Evolutionary conservation across 2,888 invertebrate genomes (phyloP), one percentile per base, ranked within the genome.

Genomic region (Hydropsyche betteni): DNA sequence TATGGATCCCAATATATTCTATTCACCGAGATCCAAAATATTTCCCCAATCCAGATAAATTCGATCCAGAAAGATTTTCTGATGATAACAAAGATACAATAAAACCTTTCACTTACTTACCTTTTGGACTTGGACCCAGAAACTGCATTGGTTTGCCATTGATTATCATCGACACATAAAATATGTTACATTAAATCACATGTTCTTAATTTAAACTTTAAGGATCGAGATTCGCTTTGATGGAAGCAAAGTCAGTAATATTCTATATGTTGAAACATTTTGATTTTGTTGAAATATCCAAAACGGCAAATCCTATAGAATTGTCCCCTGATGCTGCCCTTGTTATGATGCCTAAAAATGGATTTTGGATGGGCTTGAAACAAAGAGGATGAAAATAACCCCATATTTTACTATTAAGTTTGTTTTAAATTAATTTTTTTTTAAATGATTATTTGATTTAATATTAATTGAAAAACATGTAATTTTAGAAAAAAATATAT

Each of bases 161-260:
- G 5, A 14, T 6, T 44, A 44, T 44, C 24, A 55, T 55, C 5
- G 4, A 55, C 6, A 55, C n/a, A 55, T 55, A 24, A 55, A 1
- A 55, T 24, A 55, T 2, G 44, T 6, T 44, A 44, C 44, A 10
- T 55, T 14, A n/a, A 55, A 55, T 55, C 55, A 55, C 44, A 44
- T 44, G 44, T 44, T 2, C 12, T 16, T 16, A 33, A 33, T 2
- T 33, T 33, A 33, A 16, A 24, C 4, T 75, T 73, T 38, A 33
- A 76, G 76, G 73, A n/a, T 73, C 73, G n/a, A 34, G 76, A 24
- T 76, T 76, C 14, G 76, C 76, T 12, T 36, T 76, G 3, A 76
- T 76, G 76, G 76, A 76, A 74, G 36, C 69, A 8, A 76, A 76
- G 53, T 53, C 73, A 16, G 74, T 53, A 12, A 36, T 76, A 34